Evolutionary conservation across 1,140 invertebrate genomes (phyloP), one percentile per base, ranked within the genome.

Genomic region (Cyrtorhinus lividipennis): DNA sequence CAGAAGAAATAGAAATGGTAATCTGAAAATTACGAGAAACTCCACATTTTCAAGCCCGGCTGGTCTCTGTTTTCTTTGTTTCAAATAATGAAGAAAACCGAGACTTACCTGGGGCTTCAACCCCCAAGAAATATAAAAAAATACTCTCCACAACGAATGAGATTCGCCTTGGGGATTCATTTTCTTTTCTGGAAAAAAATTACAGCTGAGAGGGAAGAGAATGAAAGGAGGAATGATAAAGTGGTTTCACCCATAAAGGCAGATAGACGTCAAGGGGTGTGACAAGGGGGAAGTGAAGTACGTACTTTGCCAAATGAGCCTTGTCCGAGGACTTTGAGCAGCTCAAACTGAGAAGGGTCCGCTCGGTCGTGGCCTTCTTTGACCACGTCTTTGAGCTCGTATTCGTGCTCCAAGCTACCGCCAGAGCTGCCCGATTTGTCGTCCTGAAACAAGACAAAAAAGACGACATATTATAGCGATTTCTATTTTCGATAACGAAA

Each of bases 251-350:
- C n/a, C n/a, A n/a, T n/a, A n/a, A n/a, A n/a, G n/a, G n/a, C n/a
- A 53, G 12, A 53, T 5, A 15, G 20, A 15, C 8, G 20, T 5
- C 10, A 53, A 53, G 48, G 20, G 8, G 10, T 20, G 48, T 13
- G 18, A 53, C 48, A 20, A 22, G 48, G 48, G n/a, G n/a, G n/a
- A n/a, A n/a, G n/a, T n/a, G n/a, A n/a, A n/a, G n/a, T n/a, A 44
- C 26, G 30, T 65, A 95, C 92, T 81, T 98, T 98, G 67, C 96
- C 97, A 78, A 99, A 99, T 1, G 95, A 98, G 60, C 96, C 96
- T 78, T 99, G 95, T 45, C 96, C 96, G 18, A 99, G 81, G 10
- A 99, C 95, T 77, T 97, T 96, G 61, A 99, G 83, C 30, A 99
- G 78, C 75, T 98, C 95, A 79, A 99, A 99, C 69, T 97, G 92